Base-by-base conservation (phyloP, 2,113 vertebrate genomes). In the Salvelinus alpinus region DNA sequence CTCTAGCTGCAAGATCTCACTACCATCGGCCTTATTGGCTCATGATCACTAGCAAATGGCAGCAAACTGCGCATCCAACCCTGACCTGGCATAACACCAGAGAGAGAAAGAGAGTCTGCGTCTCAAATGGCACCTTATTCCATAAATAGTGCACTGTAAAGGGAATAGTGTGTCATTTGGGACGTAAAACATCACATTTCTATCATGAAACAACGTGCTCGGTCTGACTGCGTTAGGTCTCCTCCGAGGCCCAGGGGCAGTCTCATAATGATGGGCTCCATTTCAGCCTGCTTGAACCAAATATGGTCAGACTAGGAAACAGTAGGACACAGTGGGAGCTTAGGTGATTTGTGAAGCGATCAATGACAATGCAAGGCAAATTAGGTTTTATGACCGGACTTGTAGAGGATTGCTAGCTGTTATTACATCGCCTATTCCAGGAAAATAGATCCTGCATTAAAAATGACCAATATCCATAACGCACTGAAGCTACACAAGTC, bases 241-340 rank as follows among this genome's bases (percentile, higher is more conserved):
- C 82, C 13, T 3, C 72, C 38, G 2, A 73, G 79, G 70, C 38
- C 71, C 75, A 0, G 0, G 6, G 67, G 62, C 66, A 44, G 70
- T 73, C 72, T 77, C 77, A 78, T 81, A 64, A 81, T 68, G 22
- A 74, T 67, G 76, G 3, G 72, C 14, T 57, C 59, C 27, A 62
- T 54, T 62, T 16, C 44, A 3, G 65, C 62, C 70, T 68, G 38
- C 9, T 31, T 74, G 64, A 20, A 3, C 2, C 57, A 18, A 2
- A 51, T 38, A 14, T 44, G 67, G 67, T 34, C 13, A 3, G 22
- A 25, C 62, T 25, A 64, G 25, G 24, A 64, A 25, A 14, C 25
- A 12, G 14, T 18, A 4, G 62, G 62, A 25, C 9, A 25, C 22
- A 12, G 62, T 1, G 9, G 11, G 9, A 44, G 38, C 38, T 44